A percentile compares a stretch with the other conserved stretches of the same genome.
phyloP scores from a whole-genome alignment of 2,113 vertebrate species.

The Pampusana beccarii region DNA sequence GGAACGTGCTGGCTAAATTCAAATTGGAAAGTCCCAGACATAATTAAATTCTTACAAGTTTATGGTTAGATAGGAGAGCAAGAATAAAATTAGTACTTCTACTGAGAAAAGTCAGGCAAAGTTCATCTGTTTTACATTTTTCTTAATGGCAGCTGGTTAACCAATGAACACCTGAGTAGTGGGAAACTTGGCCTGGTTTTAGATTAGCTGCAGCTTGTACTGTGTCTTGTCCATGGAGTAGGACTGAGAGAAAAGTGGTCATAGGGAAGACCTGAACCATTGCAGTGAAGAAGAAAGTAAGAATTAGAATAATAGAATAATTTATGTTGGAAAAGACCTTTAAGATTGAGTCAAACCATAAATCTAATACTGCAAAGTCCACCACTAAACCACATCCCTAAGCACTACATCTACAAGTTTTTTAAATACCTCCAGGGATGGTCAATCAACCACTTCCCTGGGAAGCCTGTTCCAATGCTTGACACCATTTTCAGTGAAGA shows the following conservation, averaged over 20 bases:
- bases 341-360: not conserved
- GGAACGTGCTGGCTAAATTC: not conserved
- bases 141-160: not conserved
- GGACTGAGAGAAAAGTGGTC: not conserved
- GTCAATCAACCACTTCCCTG: not conserved
- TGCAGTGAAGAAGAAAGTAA: not conserved
- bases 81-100: not conserved
- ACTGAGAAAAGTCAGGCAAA: not conserved
- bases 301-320: not conserved
- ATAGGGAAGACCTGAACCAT: not conserved
- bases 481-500: not conserved
- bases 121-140: not conserved
- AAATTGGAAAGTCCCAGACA: not conserved
- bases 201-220: not conserved
- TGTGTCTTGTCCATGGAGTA: not conserved
- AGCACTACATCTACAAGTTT: not conserved
- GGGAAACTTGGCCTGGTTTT: not conserved
- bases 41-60: not conserved
- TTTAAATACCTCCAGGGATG: not conserved
- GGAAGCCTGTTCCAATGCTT: not conserved
- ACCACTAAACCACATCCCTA: not conserved
- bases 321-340: not conserved
- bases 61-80: not conserved
- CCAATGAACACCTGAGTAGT: not conserved
- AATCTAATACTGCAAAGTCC: not conserved